Evolutionary conservation across 1,140 invertebrate species (phyloP), one percentile per base, ranked within the genome.

Genomic region (Drosophila novamexicana): DNA sequence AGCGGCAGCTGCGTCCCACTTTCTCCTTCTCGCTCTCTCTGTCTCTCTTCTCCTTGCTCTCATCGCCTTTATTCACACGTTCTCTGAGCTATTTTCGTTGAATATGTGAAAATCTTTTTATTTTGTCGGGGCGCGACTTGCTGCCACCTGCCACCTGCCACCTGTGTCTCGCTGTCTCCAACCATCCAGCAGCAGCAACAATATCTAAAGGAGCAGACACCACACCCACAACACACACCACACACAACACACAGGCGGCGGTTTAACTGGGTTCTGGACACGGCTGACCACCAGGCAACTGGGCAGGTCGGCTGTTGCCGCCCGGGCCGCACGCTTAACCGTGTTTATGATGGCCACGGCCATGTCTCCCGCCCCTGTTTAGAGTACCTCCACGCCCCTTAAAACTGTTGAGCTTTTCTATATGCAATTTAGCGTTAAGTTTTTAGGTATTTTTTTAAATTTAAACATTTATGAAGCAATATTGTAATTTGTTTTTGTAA

Each of bases 401-500:
- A 72, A 50, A 53, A 70, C 73, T 80, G 83, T 86, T 86, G 69
- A 83, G 79, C 84, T 79, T 80, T 83, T 67, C 34, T 69, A 45
- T 69, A 88, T 88, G 73, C 69, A 74, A 76, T 66, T 65, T 86
- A 89, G 84, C 32, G 39, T 56, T 89, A 89, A 89, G 83, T 80
- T 80, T 71, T 79, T 88, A 88, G 83, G 84, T 88, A 88, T 81
- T 89, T 88, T 29, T 86, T 86, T 88, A 89, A 86, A 88, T 83
- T 89, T 89, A 81, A 77, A 84, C 69, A 78, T 88, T 77, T 84
- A 89, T 85, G 64, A 85, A 85, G 73, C 84, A 90, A 89, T 89
- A 90, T 89, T 89, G 84, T 89, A 89, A 89, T 90, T 89, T 89
- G 84, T 89, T 89, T 90, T 89, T 89, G 84, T 89, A 89, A 89